A percentile compares a stretch with the other conserved stretches of the same genome.
These are phyloP conservation scores for Corythaeola cristata DNA, from an alignment of 2,113 vertebrate species.

Conservation along the genomic window DNA sequence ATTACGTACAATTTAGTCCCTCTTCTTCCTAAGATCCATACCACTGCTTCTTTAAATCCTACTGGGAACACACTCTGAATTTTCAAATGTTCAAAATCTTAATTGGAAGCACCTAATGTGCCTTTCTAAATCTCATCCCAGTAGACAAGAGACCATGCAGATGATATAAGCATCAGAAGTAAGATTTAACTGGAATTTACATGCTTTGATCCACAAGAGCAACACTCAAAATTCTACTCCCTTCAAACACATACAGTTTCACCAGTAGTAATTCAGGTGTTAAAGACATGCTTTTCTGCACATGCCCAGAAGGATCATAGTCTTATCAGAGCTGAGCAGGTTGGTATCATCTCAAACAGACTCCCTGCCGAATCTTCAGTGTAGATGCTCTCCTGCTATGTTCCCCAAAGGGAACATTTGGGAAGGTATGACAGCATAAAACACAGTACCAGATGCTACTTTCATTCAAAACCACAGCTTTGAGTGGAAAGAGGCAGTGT, in stretches of 20 bases:
- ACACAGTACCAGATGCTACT: not conserved
- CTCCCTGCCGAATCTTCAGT: not conserved
- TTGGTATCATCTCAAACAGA: not conserved
- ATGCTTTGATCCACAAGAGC: not conserved
- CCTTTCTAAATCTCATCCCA: not conserved
- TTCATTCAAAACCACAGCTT: not conserved
- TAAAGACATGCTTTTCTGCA: not conserved
- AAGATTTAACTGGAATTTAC: not conserved
- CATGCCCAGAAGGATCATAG: not conserved
- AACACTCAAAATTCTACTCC: not conserved
- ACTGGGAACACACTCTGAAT: not conserved
- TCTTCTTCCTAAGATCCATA: not conserved
- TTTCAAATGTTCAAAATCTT: not conserved
- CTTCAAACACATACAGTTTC: not conserved
- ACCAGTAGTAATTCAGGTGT: not conserved
- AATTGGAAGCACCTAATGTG: not conserved
- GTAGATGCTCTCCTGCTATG: not conserved
- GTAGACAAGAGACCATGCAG: not conserved
- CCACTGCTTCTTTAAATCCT: not conserved
- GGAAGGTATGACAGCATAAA: not conserved
- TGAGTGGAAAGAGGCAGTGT: not conserved
- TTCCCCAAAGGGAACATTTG: not conserved
- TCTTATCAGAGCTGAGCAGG: slow-evolving; percentile 8
- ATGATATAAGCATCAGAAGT: not conserved
- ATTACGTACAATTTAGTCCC: not conserved